A percentile compares a stretch with the other conserved stretches of the same genome.
Evolutionary conservation across 1,140 invertebrate species (phyloP).

Genomic region (Ephestia elutella): DNA sequence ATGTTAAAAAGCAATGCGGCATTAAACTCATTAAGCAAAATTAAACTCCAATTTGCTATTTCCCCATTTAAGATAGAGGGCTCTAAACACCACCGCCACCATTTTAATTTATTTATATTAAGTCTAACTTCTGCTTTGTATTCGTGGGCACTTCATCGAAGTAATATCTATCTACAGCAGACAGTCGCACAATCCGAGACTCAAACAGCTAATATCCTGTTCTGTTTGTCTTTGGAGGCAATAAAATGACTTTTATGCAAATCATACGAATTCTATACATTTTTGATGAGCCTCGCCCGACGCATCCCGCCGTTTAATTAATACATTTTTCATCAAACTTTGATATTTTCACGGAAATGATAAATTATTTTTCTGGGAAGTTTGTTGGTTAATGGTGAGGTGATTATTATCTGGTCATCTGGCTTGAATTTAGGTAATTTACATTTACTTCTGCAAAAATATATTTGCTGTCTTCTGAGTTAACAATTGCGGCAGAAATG

Average conservation of each 20-base stretch:
- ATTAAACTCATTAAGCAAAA: no score
- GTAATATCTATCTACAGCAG: background rate
- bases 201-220: slow-evolving; percentile 68
- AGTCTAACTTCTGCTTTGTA: background rate
- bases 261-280: slow-evolving; percentile 74
- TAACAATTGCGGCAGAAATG: background rate
- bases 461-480: no score
- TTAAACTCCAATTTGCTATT: no score
- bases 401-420: slow-evolving; percentile 24
- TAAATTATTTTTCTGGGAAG: background rate
- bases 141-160: slow-evolving; percentile 4
- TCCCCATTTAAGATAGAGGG: no score
- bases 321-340: slow-evolving; percentile 69
- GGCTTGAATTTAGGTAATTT: background rate
- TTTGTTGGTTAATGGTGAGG: slow-evolving; percentile 12
- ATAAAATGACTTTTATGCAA: slow-evolving; percentile 74
- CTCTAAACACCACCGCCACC: no score
- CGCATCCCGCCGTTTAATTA: slow-evolving; percentile 75
- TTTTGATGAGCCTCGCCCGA: slow-evolving; percentile 71
- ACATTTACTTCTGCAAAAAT: no score
- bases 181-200: slow-evolving; percentile 43
- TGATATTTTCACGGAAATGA: slow-evolving; percentile 30
- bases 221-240: slow-evolving; percentile 72
- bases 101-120: no score
- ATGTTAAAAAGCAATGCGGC: no score